These are phyloP conservation scores for Sesia apiformis DNA, from an alignment of 2,888 invertebrate species.

Conservation along the genomic window DNA sequence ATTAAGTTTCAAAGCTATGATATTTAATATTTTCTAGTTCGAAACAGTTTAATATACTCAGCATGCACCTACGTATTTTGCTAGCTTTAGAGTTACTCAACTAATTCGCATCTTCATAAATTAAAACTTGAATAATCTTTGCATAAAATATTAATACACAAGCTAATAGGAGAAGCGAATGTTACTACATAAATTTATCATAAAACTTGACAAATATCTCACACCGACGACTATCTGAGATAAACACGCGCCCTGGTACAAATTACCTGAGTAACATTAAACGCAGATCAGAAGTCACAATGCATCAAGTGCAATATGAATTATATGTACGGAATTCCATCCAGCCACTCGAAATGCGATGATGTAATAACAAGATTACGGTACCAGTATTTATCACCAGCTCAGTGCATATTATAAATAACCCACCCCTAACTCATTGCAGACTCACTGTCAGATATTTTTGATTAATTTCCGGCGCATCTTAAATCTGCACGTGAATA, in stretches of 20 bases:
- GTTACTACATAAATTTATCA: not conserved
- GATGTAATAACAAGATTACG: constrained; percentile 49
- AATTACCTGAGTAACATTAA: not conserved
- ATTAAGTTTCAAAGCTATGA: too few relatives aligned
- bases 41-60: too few relatives aligned
- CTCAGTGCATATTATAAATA: constrained; percentile 37
- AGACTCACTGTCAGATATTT: not conserved
- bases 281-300: not conserved
- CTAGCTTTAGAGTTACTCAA: too few relatives aligned
- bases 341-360: constrained; percentile 17
- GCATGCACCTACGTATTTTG: too few relatives aligned
- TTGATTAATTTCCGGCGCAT: not conserved
- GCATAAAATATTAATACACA: too few relatives aligned
- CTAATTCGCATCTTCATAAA: too few relatives aligned
- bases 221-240: not conserved
- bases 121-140: too few relatives aligned
- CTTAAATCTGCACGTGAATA: not conserved
- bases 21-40: too few relatives aligned
- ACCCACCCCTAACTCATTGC: constrained; percentile 31
- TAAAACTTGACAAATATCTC: not conserved
- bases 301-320: not conserved
- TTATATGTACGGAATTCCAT: constrained; percentile 1
- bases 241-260: not conserved
- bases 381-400: constrained; percentile 54
- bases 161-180: not conserved